Percentiles rank a stretch among this genome's conserved stretches.
phyloP scores from a whole-genome alignment of 1,140 invertebrate genomes.

The Dolichoris vasculosae region DNA sequence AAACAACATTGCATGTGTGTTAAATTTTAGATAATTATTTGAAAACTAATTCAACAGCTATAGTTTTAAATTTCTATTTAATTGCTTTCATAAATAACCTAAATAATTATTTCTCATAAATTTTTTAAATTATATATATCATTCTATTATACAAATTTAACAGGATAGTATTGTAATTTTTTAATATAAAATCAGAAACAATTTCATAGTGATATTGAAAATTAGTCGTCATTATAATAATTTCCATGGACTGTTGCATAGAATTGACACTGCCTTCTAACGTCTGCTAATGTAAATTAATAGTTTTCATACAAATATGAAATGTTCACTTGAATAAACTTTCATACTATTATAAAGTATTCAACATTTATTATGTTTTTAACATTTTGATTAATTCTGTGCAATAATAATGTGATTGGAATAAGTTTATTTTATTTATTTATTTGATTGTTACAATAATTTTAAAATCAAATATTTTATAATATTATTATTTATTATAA shows the following conservation, averaged over 20 bases:
- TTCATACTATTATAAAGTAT: too few relatives aligned
- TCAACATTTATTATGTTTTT: not conserved
- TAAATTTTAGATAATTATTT: too few relatives aligned
- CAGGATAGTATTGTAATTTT: not conserved
- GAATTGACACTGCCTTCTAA: not conserved
- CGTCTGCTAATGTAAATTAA: not conserved
- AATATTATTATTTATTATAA: conserved; percentile 9
- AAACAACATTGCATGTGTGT: too few relatives aligned
- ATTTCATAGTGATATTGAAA: not conserved
- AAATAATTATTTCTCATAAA: too few relatives aligned
- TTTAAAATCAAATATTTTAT: not conserved
- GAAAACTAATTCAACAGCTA: too few relatives aligned
- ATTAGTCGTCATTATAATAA: not conserved
- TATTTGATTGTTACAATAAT: not conserved
- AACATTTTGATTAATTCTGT: not conserved
- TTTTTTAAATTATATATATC: too few relatives aligned
- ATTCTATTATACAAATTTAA: too few relatives aligned
- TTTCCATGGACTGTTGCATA: not conserved
- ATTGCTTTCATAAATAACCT: too few relatives aligned
- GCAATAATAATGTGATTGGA: not conserved
- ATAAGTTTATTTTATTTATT: not conserved
- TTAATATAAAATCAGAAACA: not conserved
- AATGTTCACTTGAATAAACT: too few relatives aligned
- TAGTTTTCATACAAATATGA: not conserved
- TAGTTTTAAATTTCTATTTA: too few relatives aligned